A percentile compares a stretch with the other conserved stretches of the same genome.
These are phyloP conservation scores for Urocolius indicus DNA, from an alignment of 2,113 vertebrate species.

Conservation along the genomic window DNA sequence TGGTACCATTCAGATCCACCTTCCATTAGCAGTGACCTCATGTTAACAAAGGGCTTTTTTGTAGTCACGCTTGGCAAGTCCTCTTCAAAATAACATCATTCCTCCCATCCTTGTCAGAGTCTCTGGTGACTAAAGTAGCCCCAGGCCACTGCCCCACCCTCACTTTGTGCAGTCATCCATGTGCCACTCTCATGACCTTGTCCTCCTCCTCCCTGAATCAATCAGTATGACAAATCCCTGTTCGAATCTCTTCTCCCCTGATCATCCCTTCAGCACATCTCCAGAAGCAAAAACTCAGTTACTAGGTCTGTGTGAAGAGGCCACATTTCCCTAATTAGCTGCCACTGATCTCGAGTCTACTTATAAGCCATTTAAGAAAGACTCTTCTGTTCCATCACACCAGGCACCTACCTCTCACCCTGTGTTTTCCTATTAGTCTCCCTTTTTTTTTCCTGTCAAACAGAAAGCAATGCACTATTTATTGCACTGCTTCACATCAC, in stretches of 20 bases:
- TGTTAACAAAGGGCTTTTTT: background rate
- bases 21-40: background rate
- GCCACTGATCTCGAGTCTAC: background rate
- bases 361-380: background rate
- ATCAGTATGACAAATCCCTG: background rate
- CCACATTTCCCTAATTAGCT: background rate
- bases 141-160: background rate
- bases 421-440: background rate
- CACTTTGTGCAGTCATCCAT: background rate
- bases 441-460: background rate
- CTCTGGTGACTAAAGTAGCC: background rate
- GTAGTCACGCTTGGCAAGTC: background rate
- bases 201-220: background rate
- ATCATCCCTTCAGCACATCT: background rate
- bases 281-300: background rate
- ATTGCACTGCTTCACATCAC: constrained; percentile 16
- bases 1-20: background rate
- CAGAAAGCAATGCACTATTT: background rate
- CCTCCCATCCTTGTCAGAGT: background rate
- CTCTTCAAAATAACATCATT: background rate
- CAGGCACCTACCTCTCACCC: background rate
- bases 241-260: background rate
- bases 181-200: background rate
- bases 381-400: background rate
- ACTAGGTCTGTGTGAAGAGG: background rate